Base-by-base conservation (phyloP, 2,888 invertebrate species). In the Clunio marinus region DNA sequence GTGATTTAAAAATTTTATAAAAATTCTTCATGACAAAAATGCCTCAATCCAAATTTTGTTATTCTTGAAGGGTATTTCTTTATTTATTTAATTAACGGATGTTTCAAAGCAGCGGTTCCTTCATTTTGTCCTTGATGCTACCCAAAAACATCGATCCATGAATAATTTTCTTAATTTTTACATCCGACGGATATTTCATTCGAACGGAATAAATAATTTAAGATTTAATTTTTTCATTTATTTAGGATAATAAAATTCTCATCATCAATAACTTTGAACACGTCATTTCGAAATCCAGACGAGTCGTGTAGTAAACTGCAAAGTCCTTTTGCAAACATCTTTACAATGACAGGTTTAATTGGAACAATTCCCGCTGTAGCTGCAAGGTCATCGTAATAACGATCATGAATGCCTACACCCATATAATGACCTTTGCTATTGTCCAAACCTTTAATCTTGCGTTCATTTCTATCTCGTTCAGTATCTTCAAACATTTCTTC, bases 351-450 rank as follows among this genome's bases (percentile, higher is more conserved):
- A 0, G 83, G 82, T 0, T 87, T 88, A 2, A 91, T 80, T 1
- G 83, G 81, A 3, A 78, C 75, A 24, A 87, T 79, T 2, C 83
- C 83, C 0, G 86, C 87, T 71, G 86, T 84, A 20, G 77, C 75
- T 0, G 89, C 84, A 58, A 93, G 79, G 58, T 85, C 83, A 55
- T 83, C 78, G 78, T 88, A 89, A 79, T 93, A 92, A 1, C 76
- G 78, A 70, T 84, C 88, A 81, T 86, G 79, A 25, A 69, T 71
- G 45, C 83, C 82, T 0, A 83, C 83, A 0, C 88, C 89, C 86
- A 91, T 86, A 83, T 87, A 85, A 76, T 93, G 93, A 27, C 89
- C 88, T 75, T 91, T 87, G 32, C 86, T 83, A 70, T 84, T 84
- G 1, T 83, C 82, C 74, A 88, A 83, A 1, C 91, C 91, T 17